These are phyloP conservation scores for Epistrophe grossulariae DNA, from an alignment of 2,888 invertebrate species.

Conservation along the genomic window DNA sequence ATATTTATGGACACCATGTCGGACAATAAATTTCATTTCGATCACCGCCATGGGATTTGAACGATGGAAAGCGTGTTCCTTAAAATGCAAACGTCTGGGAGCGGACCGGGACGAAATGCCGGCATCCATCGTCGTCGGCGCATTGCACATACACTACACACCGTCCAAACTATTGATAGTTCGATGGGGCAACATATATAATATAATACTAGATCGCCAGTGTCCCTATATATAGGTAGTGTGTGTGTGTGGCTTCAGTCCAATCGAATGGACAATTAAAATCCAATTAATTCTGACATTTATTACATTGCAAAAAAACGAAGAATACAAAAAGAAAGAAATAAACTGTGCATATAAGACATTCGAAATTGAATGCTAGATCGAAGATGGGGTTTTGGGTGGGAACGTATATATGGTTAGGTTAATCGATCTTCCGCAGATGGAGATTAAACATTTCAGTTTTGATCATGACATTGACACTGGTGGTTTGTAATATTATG, in stretches of 20 bases:
- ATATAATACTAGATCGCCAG: slow-evolving; percentile 10
- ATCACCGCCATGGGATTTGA: slow-evolving; percentile 71
- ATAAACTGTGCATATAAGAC: background rate
- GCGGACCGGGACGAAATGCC: background rate
- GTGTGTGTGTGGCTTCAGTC: slow-evolving; percentile 47
- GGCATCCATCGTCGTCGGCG: slow-evolving; percentile 1
- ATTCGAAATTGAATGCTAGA: slow-evolving; percentile 37
- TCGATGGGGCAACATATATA: slow-evolving; percentile 29
- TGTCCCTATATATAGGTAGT: slow-evolving; percentile 10
- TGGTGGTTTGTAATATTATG: slow-evolving; percentile 15
- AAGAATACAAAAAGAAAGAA: background rate
- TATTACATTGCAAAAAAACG: slow-evolving; percentile 77
- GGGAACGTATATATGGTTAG: background rate
- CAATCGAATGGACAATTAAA: slow-evolving; percentile 83
- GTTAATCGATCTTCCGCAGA: slow-evolving; percentile 17
- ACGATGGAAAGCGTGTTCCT: slow-evolving; percentile 44
- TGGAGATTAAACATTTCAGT: slow-evolving; percentile 40
- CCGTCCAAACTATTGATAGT: slow-evolving; percentile 47
- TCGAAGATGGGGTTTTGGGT: slow-evolving; percentile 15
- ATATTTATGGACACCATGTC: slow-evolving; percentile 73
- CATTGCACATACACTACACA: slow-evolving; percentile 38
- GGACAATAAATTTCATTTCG: slow-evolving; percentile 74
- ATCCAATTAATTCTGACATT: slow-evolving; percentile 84
- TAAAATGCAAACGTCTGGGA: background rate
- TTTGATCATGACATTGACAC: slow-evolving; percentile 38